Evolutionary conservation across 2,888 invertebrate genomes (phyloP), one percentile per base, ranked within the genome.

Genomic region (Emmelina monodactyla): DNA sequence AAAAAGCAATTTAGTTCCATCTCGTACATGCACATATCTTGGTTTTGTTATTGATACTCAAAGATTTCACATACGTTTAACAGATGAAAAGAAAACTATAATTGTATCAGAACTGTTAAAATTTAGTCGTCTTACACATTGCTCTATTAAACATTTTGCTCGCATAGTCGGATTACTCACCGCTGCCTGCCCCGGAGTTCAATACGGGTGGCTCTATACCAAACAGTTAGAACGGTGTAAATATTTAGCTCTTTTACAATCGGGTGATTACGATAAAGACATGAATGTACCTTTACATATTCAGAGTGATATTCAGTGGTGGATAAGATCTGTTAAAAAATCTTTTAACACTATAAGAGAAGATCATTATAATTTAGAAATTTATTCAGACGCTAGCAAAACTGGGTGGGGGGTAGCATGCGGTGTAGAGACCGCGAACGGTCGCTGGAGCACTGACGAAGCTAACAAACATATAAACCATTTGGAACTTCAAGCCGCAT

Each of bases 381-480:
- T 51, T n/a, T 31, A 47, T 42, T 36, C 50, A 1, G 50, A 47
- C 36, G 45, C 49, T 4, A 43, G 42, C n/a, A n/a, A 22, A 10
- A 29, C 37, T 9, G 49, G 43, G 3, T 50, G 47, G 50, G 50
- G 14, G 37, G 38, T n/a, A n/a, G n/a, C n/a, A n/a, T n/a, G n/a
- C n/a, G n/a, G n/a, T n/a, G n/a, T n/a, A n/a, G n/a, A n/a, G n/a
- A n/a, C n/a, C n/a, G n/a, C n/a, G n/a, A n/a, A n/a, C n/a, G n/a
- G n/a, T n/a, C n/a, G n/a, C n/a, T n/a, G n/a, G n/a, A n/a, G n/a
- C n/a, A n/a, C n/a, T n/a, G n/a, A n/a, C n/a, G n/a, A n/a, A n/a
- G n/a, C n/a, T n/a, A n/a, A n/a, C n/a, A n/a, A n/a, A n/a, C n/a
- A n/a, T n/a, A n/a, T n/a, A n/a, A n/a, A n/a, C n/a, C n/a, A n/a